Evolutionary conservation across 2,888 invertebrate genomes (phyloP), one percentile per base, ranked within the genome.

Genomic region (Dynastes hyllus): DNA sequence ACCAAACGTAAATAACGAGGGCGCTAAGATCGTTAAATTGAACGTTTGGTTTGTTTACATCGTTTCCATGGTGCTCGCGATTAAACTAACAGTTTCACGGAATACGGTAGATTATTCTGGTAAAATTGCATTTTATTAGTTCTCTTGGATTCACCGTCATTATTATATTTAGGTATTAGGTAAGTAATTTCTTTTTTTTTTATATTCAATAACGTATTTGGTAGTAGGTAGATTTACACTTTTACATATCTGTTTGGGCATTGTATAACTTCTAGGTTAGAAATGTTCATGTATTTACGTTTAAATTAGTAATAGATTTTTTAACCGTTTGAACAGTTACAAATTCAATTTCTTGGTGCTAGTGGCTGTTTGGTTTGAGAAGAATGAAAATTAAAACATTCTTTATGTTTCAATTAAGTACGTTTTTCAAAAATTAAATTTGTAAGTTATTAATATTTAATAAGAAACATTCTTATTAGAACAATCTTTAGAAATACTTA

Each of bases 1-100:
- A 69, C 51, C 69, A 29, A 27, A 51, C 22, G 69, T 69, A 69
- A 69, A 69, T 27, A 69, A 51, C 6, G 69, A 40, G 69, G 51
- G 69, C 69, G 69, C 69, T 27, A 51, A 50, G 13, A 29, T 69
- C 69, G 29, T 27, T 51, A 69, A 27, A 50, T 45, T 67, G 67
- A 50, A 22, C n/a, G 45, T 67, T 50, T 50, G 50, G 45, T 67
- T 67, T 67, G 67, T 67, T 67, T 67, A 67, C 50, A 27, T 45
- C n/a, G 67, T 67, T 67, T 27, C 67, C 67, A 67, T 67, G 67
- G 67, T 67, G 22, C 5, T 50, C 2, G 8, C 22, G 11, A 50
- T 65, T n/a, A 22, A 58, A 1, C 13, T 2, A 16, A 8, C n/a
- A 22, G 16, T 58, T 58, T 58, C 22, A 22, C 22, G 55, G 32